Evolutionary conservation across 2,888 invertebrate species (phyloP).

Genomic region (Drosophila niveifrons): DNA sequence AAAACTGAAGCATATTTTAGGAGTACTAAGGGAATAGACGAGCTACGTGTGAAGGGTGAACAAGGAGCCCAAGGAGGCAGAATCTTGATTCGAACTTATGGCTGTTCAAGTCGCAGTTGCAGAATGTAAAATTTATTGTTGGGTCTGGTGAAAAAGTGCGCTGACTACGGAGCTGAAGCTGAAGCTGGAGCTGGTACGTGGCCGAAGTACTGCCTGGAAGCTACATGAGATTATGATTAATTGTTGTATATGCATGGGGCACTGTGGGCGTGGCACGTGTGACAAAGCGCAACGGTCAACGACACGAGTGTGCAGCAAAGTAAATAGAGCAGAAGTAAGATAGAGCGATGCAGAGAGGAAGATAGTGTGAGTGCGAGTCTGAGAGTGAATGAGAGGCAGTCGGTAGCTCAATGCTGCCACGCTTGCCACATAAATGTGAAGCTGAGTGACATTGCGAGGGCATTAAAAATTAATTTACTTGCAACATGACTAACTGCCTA

Average conservation of each 20-base stretch:
- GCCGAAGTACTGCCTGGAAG: constrained; percentile 63
- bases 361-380: background rate
- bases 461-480: constrained; percentile 79
- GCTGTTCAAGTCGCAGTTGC: constrained; percentile 69
- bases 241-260: constrained; percentile 52
- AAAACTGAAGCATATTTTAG: constrained; percentile 70
- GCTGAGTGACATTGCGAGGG: constrained; percentile 64
- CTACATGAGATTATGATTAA: constrained; percentile 76
- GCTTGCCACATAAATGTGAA: constrained; percentile 70
- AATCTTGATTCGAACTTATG: constrained; percentile 73
- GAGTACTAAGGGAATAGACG: background rate
- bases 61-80: background rate
- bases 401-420: constrained; percentile 37
- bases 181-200: constrained; percentile 58
- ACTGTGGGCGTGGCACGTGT: constrained; percentile 74
- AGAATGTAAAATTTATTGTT: constrained; percentile 75
- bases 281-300: constrained; percentile 72
- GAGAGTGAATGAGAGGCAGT: constrained; percentile 3
- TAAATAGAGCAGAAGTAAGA: background rate
- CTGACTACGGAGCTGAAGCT: constrained; percentile 22
- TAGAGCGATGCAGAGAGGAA: background rate
- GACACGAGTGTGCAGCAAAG: constrained; percentile 52
- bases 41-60: background rate
- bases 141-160: constrained; percentile 66
- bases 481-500: constrained; percentile 59